These are phyloP conservation scores for Schizothorax lantsangensis DNA, from an alignment of 2,797 vertebrate species.

Conservation along the genomic window DNA sequence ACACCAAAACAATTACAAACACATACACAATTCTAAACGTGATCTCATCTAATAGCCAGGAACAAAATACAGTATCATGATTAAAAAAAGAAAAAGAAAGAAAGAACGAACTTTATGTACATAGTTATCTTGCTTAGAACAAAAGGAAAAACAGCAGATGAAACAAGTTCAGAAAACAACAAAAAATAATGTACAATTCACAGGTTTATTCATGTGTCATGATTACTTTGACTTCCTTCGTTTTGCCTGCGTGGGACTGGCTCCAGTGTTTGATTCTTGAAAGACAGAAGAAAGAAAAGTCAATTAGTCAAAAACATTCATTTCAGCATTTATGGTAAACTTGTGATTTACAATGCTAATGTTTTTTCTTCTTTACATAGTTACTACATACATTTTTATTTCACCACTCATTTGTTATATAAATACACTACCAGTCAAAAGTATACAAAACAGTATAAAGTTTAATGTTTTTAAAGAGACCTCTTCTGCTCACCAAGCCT, in stretches of 20 bases:
- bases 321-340: neutral
- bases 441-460: too few species aligned
- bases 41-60: conserved; percentile 70
- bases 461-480: too few species aligned
- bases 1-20: conserved; percentile 78
- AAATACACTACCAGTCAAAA: neutral
- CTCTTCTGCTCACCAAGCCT: too few species aligned
- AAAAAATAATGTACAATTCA: conserved; percentile 88
- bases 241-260: conserved; percentile 95
- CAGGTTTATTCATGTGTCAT: conserved; percentile 80
- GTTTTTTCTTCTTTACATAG: too few species aligned
- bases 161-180: conserved; percentile 82
- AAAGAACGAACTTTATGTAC: conserved; percentile 86
- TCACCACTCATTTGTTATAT: neutral
- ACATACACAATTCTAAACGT: conserved; percentile 76
- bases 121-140: conserved; percentile 80
- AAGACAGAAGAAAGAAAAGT: conserved; percentile 47
- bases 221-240: conserved; percentile 98
- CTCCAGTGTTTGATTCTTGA: conserved; percentile 86
- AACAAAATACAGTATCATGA: conserved; percentile 83
- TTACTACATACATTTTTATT: neutral
- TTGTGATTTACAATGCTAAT: neutral
- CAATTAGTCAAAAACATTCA: neutral
- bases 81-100: conserved; percentile 71
- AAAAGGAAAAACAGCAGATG: conserved; percentile 79